These are phyloP conservation scores for Nymphalis urticae DNA, from an alignment of 2,888 invertebrate species.

Conservation along the genomic window DNA sequence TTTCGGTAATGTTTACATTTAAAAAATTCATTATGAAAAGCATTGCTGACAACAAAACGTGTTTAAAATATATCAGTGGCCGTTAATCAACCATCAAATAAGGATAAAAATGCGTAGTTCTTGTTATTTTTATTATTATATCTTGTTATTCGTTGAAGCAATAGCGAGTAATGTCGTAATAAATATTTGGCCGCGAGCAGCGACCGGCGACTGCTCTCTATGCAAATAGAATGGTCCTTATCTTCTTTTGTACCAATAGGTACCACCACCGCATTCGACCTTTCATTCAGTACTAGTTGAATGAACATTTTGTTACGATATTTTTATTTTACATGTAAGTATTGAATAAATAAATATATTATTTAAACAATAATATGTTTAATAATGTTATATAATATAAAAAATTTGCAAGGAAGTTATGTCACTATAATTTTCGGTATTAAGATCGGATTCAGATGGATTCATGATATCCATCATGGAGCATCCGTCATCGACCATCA, in stretches of 20 bases:
- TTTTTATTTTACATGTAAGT: neutral
- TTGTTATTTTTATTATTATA: neutral
- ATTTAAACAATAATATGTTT: too few relatives aligned
- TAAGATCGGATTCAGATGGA: too few relatives aligned
- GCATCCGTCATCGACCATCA: too few relatives aligned
- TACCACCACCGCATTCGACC: slow-evolving; percentile 39
- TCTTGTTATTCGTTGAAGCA: neutral
- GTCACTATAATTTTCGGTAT: too few relatives aligned
- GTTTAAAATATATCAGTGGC: too few relatives aligned
- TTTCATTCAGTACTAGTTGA: slow-evolving; percentile 42
- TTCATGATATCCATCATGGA: too few relatives aligned
- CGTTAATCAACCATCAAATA: neutral
- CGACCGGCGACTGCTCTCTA: slow-evolving; percentile 55
- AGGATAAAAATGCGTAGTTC: neutral
- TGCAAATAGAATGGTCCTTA: slow-evolving; percentile 74
- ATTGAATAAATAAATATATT: too few relatives aligned
- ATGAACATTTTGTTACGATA: neutral
- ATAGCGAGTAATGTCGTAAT: slow-evolving; percentile 50
- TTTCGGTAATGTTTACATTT: too few relatives aligned
- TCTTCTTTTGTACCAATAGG: slow-evolving; percentile 49
- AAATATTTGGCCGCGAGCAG: slow-evolving; percentile 54
- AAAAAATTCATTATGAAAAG: too few relatives aligned
- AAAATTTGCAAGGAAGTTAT: too few relatives aligned
- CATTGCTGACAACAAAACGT: too few relatives aligned
- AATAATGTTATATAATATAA: too few relatives aligned